Base-by-base conservation (phyloP, 2,888 invertebrate genomes). In the Nycteola revayana region DNA sequence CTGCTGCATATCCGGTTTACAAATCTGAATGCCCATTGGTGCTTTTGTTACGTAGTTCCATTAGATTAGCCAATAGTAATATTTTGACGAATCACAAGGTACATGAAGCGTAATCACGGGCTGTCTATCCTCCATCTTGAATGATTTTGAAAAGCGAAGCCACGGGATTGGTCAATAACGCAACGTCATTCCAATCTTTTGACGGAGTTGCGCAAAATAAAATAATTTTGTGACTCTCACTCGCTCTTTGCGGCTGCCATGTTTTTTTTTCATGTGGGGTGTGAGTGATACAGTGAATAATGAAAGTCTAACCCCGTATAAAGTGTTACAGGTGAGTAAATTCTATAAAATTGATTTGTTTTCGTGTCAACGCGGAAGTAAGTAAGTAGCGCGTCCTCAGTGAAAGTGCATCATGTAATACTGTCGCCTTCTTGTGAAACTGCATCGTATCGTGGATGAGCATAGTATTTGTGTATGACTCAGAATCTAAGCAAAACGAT, bases 191-290 rank as follows among this genome's bases (percentile, higher is more conserved):
- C 54, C 65, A 69, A 62, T 76, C 67, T 70, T 74, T 76, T 78
- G 81, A 82, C 83, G 80, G 82, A 79, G 84, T 84, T 84, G 86
- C 87, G 89, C 85, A 87, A 80, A 85, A 76, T 72, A 75, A 67
- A 75, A 60, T 66, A 70, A 66, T 66, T 74, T 72, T 73, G 65
- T 66, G 71, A 80, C 75, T 82, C 79, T 76, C 76, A 74, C 79
- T 85, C 75, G 69, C 73, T 81, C 69, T 69, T 75, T 75, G 70
- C 70, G 86, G 84, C 91, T 92, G 93, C 93, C 94, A 94, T 94
- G 93, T 93, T 93, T 92, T 92, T 21, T 91, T 91, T 92, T 91
- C 90, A 90, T 91, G 91, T 91, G 92, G 92, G 92, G 92, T 92
- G 86, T 84, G 78, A 84, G 82, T 85, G 75, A 82, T 72, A 77